Conservation (phyloP, 2,797 vertebrate genomes). For the Betta splendens region DNA sequence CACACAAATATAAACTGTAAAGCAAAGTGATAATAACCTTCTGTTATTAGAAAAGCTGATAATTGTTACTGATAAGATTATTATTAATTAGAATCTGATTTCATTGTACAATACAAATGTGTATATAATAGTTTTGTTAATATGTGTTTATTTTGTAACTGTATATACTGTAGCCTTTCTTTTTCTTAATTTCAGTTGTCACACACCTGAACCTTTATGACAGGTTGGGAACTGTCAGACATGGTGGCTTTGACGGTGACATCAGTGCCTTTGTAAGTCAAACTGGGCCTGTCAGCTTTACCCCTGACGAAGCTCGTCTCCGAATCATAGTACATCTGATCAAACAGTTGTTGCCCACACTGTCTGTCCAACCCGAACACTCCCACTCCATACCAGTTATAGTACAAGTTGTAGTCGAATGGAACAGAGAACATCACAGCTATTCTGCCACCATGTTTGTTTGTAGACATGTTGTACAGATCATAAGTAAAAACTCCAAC, state of each 20-base stretch:
- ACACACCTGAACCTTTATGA: conserved; percentile 13
- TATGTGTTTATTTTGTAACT: too few species aligned
- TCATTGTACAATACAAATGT: too few species aligned
- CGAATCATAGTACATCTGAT: conserved; percentile 1
- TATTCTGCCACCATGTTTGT: neutral
- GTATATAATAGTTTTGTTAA: too few species aligned
- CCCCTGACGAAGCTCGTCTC: conserved; percentile 3
- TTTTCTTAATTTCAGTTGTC: conserved; percentile 1
- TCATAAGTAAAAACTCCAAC: conserved; percentile 18
- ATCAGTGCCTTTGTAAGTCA: neutral
- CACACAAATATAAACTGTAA: too few species aligned
- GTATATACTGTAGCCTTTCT: too few species aligned
- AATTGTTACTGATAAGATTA: too few species aligned
- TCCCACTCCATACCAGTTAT: conserved; percentile 17
- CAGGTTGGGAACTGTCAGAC: conserved; percentile 19
- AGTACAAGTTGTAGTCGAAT: conserved; percentile 2
- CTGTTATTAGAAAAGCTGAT: too few species aligned
- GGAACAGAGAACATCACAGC: conserved; percentile 25
- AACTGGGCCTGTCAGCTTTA: conserved; percentile 6
- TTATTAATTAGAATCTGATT: too few species aligned
- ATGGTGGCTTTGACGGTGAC: conserved; percentile 21
- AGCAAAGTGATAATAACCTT: too few species aligned
- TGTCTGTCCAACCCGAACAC: neutral
- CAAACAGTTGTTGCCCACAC: conserved; percentile 7
- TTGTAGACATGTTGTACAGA: neutral